Percentiles rank a stretch among this genome's conserved stretches.
phyloP scores from a whole-genome alignment of 1,140 invertebrate species.

The Octopus sinensis region DNA sequence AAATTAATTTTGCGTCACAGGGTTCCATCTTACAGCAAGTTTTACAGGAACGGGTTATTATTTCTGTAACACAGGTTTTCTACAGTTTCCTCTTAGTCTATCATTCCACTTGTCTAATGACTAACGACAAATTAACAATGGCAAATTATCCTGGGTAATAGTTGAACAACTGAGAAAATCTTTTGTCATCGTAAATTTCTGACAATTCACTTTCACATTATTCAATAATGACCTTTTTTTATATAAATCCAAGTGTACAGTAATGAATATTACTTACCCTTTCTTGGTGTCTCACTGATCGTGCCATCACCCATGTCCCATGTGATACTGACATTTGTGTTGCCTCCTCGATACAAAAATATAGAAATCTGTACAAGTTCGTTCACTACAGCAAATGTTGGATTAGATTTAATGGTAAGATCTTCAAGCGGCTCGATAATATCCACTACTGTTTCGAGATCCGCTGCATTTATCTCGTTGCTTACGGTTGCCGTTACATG shows the following conservation, averaged over 20 bases:
- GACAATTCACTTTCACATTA: no score
- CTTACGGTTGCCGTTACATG: conserved; percentile 30
- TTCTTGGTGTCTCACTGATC: conserved; percentile 6
- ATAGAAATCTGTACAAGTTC: conserved; percentile 27
- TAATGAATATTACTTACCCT: conserved; percentile 16
- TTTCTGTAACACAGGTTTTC: no score
- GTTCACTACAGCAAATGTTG: conserved; percentile 29
- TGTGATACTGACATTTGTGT: conserved; percentile 22
- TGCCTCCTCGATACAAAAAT: conserved; percentile 33
- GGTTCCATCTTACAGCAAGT: no score
- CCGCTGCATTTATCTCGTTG: conserved; percentile 32
- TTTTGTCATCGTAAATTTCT: no score
- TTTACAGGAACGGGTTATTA: no score
- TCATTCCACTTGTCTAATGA: no score
- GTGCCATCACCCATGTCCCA: conserved; percentile 34
- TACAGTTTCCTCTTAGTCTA: no score
- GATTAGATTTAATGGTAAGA: conserved; percentile 27
- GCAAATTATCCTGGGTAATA: no score
- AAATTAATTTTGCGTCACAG: no score
- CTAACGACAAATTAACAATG: no score
- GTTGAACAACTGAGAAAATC: no score
- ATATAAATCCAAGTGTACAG: not conserved
- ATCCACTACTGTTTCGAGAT: conserved; percentile 19
- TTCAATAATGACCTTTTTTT: no score
- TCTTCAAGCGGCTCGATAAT: conserved; percentile 34